Conservation (phyloP, 2,888 invertebrate species). For the Caenorhabditis parvicauda region DNA sequence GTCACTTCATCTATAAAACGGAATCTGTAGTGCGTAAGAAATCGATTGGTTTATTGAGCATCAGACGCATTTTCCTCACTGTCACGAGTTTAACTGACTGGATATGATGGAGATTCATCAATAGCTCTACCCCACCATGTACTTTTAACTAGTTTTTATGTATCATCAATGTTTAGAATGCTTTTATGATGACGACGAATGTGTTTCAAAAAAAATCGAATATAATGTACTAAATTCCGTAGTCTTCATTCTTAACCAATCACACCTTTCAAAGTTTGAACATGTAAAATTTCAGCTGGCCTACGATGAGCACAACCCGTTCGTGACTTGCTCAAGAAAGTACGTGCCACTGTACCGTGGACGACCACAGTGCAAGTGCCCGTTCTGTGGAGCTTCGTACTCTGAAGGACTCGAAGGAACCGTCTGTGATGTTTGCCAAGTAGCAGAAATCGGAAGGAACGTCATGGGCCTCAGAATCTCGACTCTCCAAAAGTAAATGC, state of each 20-base stretch:
- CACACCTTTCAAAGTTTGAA: no score
- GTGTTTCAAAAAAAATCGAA: no score
- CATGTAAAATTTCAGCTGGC: slow-evolving; percentile 69
- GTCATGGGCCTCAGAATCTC: slow-evolving; percentile 37
- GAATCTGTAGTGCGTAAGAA: background rate
- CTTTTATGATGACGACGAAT: no score
- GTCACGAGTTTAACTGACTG: no score
- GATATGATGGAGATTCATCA: no score
- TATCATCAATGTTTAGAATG: no score
- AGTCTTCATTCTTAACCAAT: no score
- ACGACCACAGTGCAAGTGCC: slow-evolving; percentile 71
- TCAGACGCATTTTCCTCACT: no score
- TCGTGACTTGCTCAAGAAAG: slow-evolving; percentile 84
- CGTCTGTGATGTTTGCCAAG: slow-evolving; percentile 72
- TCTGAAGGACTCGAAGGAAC: slow-evolving; percentile 63
- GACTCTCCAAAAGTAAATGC: slow-evolving; percentile 26
- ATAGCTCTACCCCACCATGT: no score
- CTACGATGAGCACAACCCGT: slow-evolving; percentile 97
- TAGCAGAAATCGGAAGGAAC: slow-evolving; percentile 85
- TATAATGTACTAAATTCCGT: no score
- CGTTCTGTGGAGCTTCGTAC: slow-evolving; percentile 84
- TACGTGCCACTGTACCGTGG: slow-evolving; percentile 85
- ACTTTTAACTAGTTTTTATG: no score
- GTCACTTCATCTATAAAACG: background rate
- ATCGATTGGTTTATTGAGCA: no score